Base-by-base conservation (phyloP, 2,888 invertebrate genomes). In the Diloba caeruleocephala region DNA sequence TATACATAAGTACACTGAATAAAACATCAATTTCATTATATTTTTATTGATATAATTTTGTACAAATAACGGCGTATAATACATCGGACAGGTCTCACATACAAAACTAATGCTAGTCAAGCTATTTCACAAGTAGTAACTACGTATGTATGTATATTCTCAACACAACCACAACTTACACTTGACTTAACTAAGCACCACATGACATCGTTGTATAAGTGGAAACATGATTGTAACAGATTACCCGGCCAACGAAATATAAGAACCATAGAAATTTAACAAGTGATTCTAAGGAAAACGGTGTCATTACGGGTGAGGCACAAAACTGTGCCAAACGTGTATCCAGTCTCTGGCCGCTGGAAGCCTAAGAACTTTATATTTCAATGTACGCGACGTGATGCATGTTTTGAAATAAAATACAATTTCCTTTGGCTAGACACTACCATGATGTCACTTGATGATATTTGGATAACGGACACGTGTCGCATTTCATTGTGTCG, bases 61-160 rank as follows among this genome's bases (percentile, higher is more conserved):
- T 94, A 94, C 94, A 94, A 94, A 94, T 93, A 94, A 93, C 92
- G 93, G 93, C 91, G 80, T 94, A 94, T 94, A 85, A 83, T 94
- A 94, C 94, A 94, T 88, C 88, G 93, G 93, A 92, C 90, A 92
- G 91, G 91, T 93, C 81, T 92, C 94, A 94, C 94, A 93, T 94
- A 94, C 90, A 94, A 94, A 94, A 94, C 93, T 94, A 94, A 88
- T 68, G 76, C 94, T 94, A 93, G 81, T 82, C 84, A 90, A 92
- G 91, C 93, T 91, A 91, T 87, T 82, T 86, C 89, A 89, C 89
- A 88, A 81, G 74, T 84, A 81, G 78, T 78, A 59, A 81, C 88
- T 89, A 88, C 81, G 60, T 78, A 61, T 71, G 71, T 67, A 72
- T 67, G 49, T 56, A 71, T 67, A 58, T 54, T 62, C 15, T 53